Evolutionary conservation across 2,113 vertebrate genomes (phyloP), one percentile per base, ranked within the genome.

Genomic region (Tragulus kanchil): DNA sequence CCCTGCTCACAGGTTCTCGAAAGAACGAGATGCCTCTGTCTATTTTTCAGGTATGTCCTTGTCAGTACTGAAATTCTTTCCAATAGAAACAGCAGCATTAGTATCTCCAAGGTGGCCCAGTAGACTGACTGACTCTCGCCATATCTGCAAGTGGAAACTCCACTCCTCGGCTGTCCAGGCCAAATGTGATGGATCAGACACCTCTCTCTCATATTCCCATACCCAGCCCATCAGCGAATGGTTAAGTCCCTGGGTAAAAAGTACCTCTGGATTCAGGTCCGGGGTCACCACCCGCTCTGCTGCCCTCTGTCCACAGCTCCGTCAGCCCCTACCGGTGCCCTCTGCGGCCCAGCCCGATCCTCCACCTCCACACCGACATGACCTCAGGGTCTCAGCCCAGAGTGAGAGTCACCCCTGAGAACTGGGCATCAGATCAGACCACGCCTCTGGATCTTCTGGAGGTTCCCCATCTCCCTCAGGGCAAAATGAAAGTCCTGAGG

Each of bases 141-240:
- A 6, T 59, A 1, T 12, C 75, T 78, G 52, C 36, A 16, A 36
- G 25, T 10, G 13, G 10, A 42, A 52, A 21, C 25, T 19, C 21
- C 1, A 17, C 25, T 11, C 14, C 23, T 17, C 16, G 0, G 16
- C 3, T 58, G 45, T 50, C 42, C 14, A 25, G 26, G 4, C 31
- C 28, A 0, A 26, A 48, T 14, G 0, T 6, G 11, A 0, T 0
- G 6, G 23, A 2, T 0, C 11, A 1, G 1, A 36, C 8, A 19
- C 50, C 15, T 59, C 48, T 65, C 17, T 28, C 71, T 61, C 11
- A 36, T 8, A 0, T 6, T 1, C 36, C 13, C 11, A 1, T 0
- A 0, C 5, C 61, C 31, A 17, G 52, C 17, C 58, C 11, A 1
- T 14, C 13, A 15, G 62, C 15, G 9, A 3, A 3, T 7, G 5